Percentiles rank a stretch among this genome's conserved stretches.
These are phyloP conservation scores for Pleuronectes platessa DNA, from an alignment of 2,113 vertebrate species.

Conservation along the genomic window DNA sequence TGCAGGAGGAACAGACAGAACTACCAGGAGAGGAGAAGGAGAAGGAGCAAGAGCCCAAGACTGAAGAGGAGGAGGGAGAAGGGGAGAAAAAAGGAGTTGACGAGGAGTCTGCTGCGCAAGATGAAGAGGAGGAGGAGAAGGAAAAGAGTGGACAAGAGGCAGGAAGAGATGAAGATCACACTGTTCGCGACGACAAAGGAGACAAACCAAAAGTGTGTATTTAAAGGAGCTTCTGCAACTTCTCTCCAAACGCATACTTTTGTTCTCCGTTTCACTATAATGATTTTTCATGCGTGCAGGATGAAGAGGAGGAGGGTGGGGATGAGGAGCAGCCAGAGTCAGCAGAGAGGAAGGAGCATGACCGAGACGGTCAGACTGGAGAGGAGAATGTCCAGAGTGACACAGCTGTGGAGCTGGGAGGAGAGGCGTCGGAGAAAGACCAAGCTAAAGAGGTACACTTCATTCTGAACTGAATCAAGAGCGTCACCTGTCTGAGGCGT, in stretches of 20 bases:
- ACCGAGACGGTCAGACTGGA: conserved; percentile 86
- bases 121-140: conserved; percentile 70
- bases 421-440: conserved; percentile 89
- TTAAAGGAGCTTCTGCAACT: background rate
- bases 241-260: background rate
- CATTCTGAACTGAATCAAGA: background rate
- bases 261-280: background rate
- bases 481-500: too few species aligned
- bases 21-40: conserved; percentile 69
- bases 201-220: conserved; percentile 86
- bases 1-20: conserved; percentile 67
- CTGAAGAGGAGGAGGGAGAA: conserved; percentile 61
- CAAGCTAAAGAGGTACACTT: conserved; percentile 89
- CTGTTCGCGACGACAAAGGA: conserved; percentile 77
- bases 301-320: conserved; percentile 80
- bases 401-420: conserved; percentile 90
- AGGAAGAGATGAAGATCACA: conserved; percentile 70
- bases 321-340: conserved; percentile 83
- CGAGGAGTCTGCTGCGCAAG: conserved; percentile 63
- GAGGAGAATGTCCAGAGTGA: conserved; percentile 92
- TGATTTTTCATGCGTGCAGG: conserved; percentile 47
- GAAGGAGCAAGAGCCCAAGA: conserved; percentile 64
- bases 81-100: conserved; percentile 63
- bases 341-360: conserved; percentile 87
- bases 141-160: conserved; percentile 68